phyloP scores from a whole-genome alignment of 2,797 vertebrate genomes.

The Chrysocyon brachyurus region DNA sequence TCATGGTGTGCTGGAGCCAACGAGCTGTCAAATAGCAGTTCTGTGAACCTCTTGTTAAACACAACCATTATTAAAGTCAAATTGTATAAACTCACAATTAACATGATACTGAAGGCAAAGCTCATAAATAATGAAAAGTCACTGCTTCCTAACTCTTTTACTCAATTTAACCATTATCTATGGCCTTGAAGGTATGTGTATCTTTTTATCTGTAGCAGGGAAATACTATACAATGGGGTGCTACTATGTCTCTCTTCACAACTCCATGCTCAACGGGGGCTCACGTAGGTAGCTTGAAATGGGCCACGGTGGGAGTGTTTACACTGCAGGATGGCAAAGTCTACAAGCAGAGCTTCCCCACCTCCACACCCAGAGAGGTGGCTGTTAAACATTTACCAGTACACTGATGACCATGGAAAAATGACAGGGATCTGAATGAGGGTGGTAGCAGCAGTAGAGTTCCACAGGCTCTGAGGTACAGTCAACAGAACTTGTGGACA shows the following conservation, averaged over 20 bases:
- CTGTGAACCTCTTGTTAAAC: conserved; percentile 11
- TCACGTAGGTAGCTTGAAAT: background rate
- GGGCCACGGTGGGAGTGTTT: background rate
- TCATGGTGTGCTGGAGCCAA: background rate
- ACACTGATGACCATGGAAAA: background rate
- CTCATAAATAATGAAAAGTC: background rate
- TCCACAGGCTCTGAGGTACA: background rate
- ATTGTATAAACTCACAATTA: background rate
- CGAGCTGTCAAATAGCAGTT: background rate
- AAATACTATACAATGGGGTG: background rate
- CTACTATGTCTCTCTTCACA: background rate
- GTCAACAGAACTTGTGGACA: background rate
- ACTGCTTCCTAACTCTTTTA: background rate
- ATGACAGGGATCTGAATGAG: background rate
- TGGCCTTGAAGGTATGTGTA: background rate
- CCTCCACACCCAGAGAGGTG: background rate
- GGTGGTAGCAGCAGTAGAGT: rapidly evolving
- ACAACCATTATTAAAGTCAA: background rate
- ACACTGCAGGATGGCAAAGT: background rate
- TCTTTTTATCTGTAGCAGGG: background rate
- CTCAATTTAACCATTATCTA: background rate
- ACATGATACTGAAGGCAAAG: background rate
- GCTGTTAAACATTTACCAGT: background rate
- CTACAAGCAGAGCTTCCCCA: background rate
- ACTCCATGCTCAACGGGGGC: background rate